phyloP scores from a whole-genome alignment of 2,888 invertebrate genomes.

The Pogonocherus hispidulus region DNA sequence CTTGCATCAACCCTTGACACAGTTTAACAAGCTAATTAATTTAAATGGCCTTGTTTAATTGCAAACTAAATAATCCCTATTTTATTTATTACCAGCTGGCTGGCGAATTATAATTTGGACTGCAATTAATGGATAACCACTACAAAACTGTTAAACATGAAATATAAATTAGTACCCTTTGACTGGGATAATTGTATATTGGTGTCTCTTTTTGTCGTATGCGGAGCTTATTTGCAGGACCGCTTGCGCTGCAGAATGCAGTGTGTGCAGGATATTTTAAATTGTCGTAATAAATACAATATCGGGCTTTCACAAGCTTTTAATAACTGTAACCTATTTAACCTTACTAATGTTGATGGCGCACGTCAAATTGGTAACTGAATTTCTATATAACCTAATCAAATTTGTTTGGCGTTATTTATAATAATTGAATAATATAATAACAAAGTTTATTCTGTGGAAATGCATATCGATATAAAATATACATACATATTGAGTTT shows the following conservation, averaged over 20 bases:
- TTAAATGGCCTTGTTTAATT: conserved; percentile 8
- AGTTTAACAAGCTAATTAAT: conserved; percentile 9
- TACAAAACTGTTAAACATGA: conserved; percentile 15
- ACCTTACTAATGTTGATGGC: background rate
- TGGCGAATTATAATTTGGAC: background rate
- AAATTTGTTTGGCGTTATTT: too few relatives aligned
- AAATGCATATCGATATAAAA: too few relatives aligned
- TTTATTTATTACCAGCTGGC: conserved; percentile 7
- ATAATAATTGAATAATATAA: too few relatives aligned
- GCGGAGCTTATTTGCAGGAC: background rate
- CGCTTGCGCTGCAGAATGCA: background rate
- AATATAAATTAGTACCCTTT: conserved; percentile 17
- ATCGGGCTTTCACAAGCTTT: background rate
- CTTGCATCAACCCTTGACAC: background rate
- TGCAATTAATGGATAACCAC: conserved; percentile 10
- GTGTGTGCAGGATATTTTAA: background rate
- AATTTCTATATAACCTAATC: background rate
- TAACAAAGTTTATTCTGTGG: too few relatives aligned
- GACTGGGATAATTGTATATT: conserved; percentile 3
- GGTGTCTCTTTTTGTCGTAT: background rate
- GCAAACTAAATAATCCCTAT: conserved; percentile 13
- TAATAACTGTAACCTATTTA: conserved; percentile 6
- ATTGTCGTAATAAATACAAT: conserved; percentile 10
- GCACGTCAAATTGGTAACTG: background rate
- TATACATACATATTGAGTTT: too few relatives aligned